Percentiles rank a stretch among this genome's conserved stretches.
Evolutionary conservation across 2,113 vertebrate genomes (phyloP).

Genomic region (Muscicapa adusta): DNA sequence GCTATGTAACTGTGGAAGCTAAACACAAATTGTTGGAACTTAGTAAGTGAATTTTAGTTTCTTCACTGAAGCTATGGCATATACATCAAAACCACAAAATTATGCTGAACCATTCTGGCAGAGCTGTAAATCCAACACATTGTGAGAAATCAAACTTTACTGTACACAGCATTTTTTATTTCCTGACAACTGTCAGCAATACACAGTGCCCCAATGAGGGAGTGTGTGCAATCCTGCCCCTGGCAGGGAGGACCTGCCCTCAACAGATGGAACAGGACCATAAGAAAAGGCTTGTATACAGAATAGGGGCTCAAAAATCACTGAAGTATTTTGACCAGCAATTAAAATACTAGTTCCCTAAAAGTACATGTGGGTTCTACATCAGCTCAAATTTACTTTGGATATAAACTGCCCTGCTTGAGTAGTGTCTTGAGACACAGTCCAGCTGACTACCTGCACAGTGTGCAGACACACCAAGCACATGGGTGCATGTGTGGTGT

Average conservation of each 20-base stretch:
- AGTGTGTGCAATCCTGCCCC: neutral
- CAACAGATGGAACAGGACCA: neutral
- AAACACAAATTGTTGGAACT: neutral
- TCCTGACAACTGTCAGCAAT: neutral
- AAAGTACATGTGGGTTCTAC: neutral
- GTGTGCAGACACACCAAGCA: neutral
- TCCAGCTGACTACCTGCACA: neutral
- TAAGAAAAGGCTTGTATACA: neutral
- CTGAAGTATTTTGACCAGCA: neutral
- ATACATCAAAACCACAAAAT: neutral
- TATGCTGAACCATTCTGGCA: neutral
- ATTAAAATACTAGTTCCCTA: neutral
- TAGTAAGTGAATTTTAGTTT: neutral
- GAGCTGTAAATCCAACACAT: neutral
- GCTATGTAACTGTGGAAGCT: neutral
- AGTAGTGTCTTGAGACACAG: neutral
- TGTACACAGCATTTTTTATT: neutral
- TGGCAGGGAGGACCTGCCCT: neutral
- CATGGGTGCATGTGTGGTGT: accelerated
- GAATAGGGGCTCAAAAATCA: neutral
- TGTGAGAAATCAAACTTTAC: neutral
- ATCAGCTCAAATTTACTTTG: neutral
- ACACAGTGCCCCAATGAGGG: neutral
- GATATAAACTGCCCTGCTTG: neutral
- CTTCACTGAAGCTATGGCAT: neutral